Conservation (phyloP, 2,113 vertebrate genomes). For the Heteronetta atricapilla region DNA sequence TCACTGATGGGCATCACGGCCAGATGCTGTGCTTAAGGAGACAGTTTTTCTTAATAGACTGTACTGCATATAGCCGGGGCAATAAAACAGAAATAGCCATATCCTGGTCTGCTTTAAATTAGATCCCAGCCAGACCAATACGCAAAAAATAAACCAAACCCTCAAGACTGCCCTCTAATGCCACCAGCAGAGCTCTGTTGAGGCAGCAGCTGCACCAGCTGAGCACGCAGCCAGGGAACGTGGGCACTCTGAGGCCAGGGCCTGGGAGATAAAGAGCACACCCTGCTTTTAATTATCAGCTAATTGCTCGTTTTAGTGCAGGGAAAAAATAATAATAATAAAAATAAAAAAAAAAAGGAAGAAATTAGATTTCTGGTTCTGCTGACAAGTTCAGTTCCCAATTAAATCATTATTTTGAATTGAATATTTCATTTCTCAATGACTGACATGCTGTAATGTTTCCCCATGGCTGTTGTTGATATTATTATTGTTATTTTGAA, state of each 20-base stretch:
- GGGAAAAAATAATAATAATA: background rate
- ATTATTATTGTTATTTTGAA: background rate
- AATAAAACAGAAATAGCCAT: background rate
- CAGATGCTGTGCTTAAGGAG: background rate
- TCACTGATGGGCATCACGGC: background rate
- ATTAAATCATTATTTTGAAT: background rate
- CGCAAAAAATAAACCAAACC: background rate
- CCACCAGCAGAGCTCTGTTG: background rate
- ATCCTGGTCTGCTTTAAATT: background rate
- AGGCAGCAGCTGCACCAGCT: background rate
- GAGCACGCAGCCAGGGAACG: background rate
- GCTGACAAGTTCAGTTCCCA: background rate
- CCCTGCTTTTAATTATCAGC: background rate
- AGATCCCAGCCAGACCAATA: background rate
- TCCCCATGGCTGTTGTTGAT: background rate
- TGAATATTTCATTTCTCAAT: background rate
- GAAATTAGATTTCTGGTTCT: background rate
- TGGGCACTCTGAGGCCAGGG: background rate
- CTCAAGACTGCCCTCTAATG: constrained; percentile 38
- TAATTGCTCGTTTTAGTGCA: background rate
- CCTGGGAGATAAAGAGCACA: background rate
- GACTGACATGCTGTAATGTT: background rate
- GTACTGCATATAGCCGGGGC: background rate
- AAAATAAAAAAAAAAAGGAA: too few relatives aligned
- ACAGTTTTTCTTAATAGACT: background rate